Evolutionary conservation across 2,797 vertebrate genomes (phyloP).

Genomic region (Gymnothorax reevesii): DNA sequence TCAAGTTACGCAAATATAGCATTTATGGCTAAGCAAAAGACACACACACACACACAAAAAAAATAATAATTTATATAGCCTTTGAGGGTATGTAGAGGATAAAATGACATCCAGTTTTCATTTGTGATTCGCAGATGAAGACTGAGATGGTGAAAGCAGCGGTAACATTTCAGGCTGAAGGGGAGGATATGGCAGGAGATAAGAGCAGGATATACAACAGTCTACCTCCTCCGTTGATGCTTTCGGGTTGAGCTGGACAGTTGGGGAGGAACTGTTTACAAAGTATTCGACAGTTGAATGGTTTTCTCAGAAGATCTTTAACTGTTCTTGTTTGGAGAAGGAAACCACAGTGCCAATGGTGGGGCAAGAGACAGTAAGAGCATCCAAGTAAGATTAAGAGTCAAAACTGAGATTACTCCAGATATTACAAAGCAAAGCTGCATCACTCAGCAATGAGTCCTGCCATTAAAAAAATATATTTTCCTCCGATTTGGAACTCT

Average conservation of each 20-base stretch:
- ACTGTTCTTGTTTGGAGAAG: too few relatives aligned
- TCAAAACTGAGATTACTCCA: neutral
- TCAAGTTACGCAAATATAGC: too few relatives aligned
- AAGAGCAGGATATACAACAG: neutral
- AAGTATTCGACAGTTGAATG: neutral
- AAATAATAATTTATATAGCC: neutral
- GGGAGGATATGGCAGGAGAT: slow-evolving; percentile 30
- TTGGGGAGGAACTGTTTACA: neutral
- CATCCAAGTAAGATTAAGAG: neutral
- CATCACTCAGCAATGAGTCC: neutral
- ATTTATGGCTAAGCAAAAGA: neutral
- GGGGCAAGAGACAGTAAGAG: neutral
- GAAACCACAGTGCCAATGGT: neutral
- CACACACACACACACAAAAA: neutral
- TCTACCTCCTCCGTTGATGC: neutral
- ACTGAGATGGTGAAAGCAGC: neutral
- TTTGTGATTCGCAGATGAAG: neutral
- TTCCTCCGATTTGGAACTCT: slow-evolving; percentile 2
- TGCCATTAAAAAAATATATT: neutral
- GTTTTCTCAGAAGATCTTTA: neutral
- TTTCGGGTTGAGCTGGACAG: neutral
- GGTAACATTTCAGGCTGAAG: neutral
- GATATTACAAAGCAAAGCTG: slow-evolving; percentile 20
- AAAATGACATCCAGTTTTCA: neutral
- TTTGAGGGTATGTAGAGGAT: neutral